phyloP scores from a whole-genome alignment of 2,113 vertebrate genomes.

The Aptenodytes patagonicus region DNA sequence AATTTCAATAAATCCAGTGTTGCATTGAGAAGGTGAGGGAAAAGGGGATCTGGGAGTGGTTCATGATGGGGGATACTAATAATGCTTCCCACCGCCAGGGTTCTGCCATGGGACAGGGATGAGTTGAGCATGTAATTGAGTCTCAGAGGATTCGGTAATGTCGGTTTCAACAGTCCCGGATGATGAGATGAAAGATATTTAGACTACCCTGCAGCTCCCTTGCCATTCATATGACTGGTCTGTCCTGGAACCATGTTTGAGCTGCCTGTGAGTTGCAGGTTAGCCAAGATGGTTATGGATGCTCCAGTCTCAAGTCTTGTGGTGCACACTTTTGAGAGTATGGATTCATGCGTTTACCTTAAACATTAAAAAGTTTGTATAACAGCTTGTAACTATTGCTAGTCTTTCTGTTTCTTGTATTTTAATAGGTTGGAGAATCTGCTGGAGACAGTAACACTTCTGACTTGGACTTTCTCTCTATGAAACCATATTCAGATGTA shows the following conservation, averaged over 20 bases:
- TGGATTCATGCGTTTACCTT: not conserved
- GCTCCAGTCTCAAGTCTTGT: not conserved
- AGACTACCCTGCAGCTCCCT: not conserved
- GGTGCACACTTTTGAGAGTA: not conserved
- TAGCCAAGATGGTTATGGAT: not conserved
- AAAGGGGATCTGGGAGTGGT: not conserved
- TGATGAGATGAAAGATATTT: not conserved
- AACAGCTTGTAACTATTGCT: not conserved
- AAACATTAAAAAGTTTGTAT: not conserved
- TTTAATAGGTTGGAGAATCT: slow-evolving; percentile 79
- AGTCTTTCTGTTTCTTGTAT: not conserved
- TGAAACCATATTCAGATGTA: slow-evolving; percentile 90
- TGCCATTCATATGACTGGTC: not conserved
- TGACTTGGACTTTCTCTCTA: slow-evolving; percentile 89
- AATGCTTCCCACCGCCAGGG: not conserved
- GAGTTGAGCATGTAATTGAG: not conserved
- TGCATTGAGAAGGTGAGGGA: not conserved
- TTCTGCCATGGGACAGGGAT: not conserved
- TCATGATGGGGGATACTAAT: not conserved
- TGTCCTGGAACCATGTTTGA: not conserved
- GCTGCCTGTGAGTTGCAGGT: not conserved
- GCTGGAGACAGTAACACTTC: slow-evolving; percentile 78
- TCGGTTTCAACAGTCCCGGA: not conserved
- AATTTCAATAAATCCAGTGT: not conserved
- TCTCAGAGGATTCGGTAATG: not conserved